phyloP scores from a whole-genome alignment of 2,113 vertebrate species.

The Corydoras maculifer region DNA sequence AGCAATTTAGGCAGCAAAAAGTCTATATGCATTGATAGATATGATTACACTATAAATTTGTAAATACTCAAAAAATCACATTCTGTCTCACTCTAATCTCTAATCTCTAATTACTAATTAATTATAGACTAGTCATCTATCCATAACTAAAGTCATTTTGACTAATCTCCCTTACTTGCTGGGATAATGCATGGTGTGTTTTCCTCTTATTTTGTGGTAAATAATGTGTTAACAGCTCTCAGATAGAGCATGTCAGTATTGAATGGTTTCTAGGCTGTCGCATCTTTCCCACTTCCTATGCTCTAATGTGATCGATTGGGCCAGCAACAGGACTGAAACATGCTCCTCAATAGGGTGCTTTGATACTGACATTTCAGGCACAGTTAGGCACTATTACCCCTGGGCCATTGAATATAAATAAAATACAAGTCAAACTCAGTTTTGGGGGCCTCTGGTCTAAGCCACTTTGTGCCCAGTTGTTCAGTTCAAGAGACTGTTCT shows the following conservation, averaged over 20 bases:
- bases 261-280: slow-evolving; percentile 63
- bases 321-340: slow-evolving; percentile 50
- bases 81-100: slow-evolving; percentile 63
- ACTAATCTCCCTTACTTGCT: slow-evolving; percentile 71
- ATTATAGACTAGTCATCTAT: slow-evolving; percentile 49
- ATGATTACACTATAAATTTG: slow-evolving; percentile 71
- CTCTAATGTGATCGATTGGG: slow-evolving; percentile 60
- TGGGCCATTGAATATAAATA: slow-evolving; percentile 61
- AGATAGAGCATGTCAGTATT: slow-evolving; percentile 55
- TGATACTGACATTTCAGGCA: slow-evolving; percentile 63
- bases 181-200: slow-evolving; percentile 45
- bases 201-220: slow-evolving; percentile 29
- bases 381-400: slow-evolving; percentile 54
- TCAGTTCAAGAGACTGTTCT: slow-evolving; percentile 55
- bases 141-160: slow-evolving; percentile 64
- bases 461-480: slow-evolving; percentile 58
- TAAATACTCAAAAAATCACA: slow-evolving; percentile 80
- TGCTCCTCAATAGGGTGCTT: slow-evolving; percentile 53
- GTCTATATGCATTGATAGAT: slow-evolving; percentile 64
- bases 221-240: slow-evolving; percentile 53
- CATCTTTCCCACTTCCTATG: slow-evolving; percentile 54
- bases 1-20: too few species aligned
- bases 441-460: slow-evolving; percentile 49
- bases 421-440: slow-evolving; percentile 46
- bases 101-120: slow-evolving; percentile 60